Evolutionary conservation across 2,888 invertebrate genomes (phyloP).

Genomic region (Troides helena): DNA sequence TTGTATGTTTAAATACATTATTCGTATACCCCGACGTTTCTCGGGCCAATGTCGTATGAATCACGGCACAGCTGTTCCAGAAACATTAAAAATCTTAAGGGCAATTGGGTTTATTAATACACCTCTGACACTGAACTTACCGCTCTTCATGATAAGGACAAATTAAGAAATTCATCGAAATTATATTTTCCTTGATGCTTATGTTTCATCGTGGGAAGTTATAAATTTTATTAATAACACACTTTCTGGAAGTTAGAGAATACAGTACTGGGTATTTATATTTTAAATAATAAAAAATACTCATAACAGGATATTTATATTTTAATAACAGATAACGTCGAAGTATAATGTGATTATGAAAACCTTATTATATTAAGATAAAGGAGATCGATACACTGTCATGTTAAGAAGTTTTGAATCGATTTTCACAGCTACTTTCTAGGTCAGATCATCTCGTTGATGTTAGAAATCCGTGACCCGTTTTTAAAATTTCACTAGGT

Average conservation of each 20-base stretch:
- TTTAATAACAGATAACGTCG: too few species aligned
- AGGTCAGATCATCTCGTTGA: conserved; percentile 8
- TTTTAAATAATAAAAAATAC: too few species aligned
- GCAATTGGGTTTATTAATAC: conserved; percentile 64
- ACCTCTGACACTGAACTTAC: conserved; percentile 50
- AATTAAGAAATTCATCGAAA: conserved; percentile 30
- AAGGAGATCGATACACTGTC: too few species aligned
- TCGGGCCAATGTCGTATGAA: conserved; percentile 72
- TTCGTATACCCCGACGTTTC: conserved; percentile 56
- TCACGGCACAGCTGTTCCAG: conserved; percentile 72
- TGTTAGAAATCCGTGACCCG: conserved; percentile 7
- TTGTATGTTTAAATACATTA: conserved; percentile 53
- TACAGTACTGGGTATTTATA: too few species aligned
- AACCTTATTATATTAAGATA: too few species aligned
- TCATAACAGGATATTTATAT: too few species aligned
- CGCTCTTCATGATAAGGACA: conserved; percentile 22
- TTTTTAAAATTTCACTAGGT: conserved; percentile 13
- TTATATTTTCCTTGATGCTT: conserved; percentile 29
- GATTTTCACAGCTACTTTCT: neutral
- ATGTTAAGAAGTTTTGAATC: neutral
- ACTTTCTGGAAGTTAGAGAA: too few species aligned
- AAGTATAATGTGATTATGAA: too few species aligned
- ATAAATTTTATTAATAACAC: too few species aligned
- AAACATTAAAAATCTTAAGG: conserved; percentile 72
- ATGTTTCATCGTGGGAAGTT: conserved; percentile 21